Percentiles rank a stretch among this genome's conserved stretches.
These are phyloP conservation scores for Empis stercorea DNA, from an alignment of 2,888 invertebrate genomes.

Conservation along the genomic window DNA sequence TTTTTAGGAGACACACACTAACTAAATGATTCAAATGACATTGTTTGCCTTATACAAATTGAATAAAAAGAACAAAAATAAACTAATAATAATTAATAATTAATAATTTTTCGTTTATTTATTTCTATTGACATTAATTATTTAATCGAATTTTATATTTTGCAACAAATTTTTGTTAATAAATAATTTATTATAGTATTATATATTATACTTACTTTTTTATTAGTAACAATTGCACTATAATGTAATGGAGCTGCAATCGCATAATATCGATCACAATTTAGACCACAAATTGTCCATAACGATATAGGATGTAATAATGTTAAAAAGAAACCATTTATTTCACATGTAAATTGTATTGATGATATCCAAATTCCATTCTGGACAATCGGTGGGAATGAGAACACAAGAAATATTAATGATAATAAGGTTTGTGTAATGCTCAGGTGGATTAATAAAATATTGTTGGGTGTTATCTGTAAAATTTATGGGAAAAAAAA, in stretches of 20 bases:
- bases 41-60: too few species aligned
- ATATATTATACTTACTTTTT: slow-evolving; percentile 39
- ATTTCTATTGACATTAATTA: too few species aligned
- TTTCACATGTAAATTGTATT: slow-evolving; percentile 43
- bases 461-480: slow-evolving; percentile 55
- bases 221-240: slow-evolving; percentile 59
- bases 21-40: too few species aligned
- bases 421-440: slow-evolving; percentile 56
- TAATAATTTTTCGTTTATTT: too few species aligned
- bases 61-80: too few species aligned
- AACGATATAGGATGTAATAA: slow-evolving; percentile 60
- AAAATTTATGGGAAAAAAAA: slow-evolving; percentile 13
- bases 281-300: slow-evolving; percentile 70
- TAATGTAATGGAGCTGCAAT: slow-evolving; percentile 71
- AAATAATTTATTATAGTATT: too few species aligned
- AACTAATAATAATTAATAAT: too few species aligned
- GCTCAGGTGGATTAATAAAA: slow-evolving; percentile 59
- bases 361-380: slow-evolving; percentile 34
- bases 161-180: too few species aligned
- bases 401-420: slow-evolving; percentile 44
- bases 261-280: slow-evolving; percentile 67
- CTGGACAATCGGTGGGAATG: slow-evolving; percentile 38
- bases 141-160: too few species aligned
- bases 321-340: slow-evolving; percentile 55
- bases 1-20: too few species aligned